These are phyloP conservation scores for Cheilosia impressa DNA, from an alignment of 2,888 invertebrate species.

Conservation along the genomic window DNA sequence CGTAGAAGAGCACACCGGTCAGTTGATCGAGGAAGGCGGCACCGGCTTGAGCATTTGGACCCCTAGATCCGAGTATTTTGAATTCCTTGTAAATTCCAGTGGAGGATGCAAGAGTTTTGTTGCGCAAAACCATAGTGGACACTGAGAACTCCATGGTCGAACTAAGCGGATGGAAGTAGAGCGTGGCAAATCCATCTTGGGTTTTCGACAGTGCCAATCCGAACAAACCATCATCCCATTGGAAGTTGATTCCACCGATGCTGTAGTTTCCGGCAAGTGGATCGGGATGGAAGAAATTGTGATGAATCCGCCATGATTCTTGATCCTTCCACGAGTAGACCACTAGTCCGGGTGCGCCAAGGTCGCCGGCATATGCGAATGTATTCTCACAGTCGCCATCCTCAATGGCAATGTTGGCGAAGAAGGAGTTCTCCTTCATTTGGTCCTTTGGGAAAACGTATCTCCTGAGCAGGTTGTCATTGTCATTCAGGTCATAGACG, in stretches of 20 bases:
- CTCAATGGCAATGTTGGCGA: slow-evolving; percentile 91
- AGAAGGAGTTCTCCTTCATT: slow-evolving; percentile 88
- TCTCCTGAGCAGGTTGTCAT: slow-evolving; percentile 88
- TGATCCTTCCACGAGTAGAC: slow-evolving; percentile 90
- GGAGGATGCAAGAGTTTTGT: slow-evolving; percentile 84
- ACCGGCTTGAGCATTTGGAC: slow-evolving; percentile 89
- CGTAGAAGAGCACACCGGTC: slow-evolving; percentile 90
- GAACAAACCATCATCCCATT: slow-evolving; percentile 91
- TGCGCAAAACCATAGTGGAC: slow-evolving; percentile 87
- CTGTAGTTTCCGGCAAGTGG: slow-evolving; percentile 90
- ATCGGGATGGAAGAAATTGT: slow-evolving; percentile 89
- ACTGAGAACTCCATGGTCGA: slow-evolving; percentile 91
- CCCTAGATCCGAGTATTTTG: slow-evolving; percentile 88
- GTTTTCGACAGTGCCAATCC: slow-evolving; percentile 89
- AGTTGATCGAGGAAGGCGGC: slow-evolving; percentile 89
- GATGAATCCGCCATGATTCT: slow-evolving; percentile 90
- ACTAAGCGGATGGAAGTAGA: slow-evolving; percentile 92
- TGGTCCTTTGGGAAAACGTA: slow-evolving; percentile 87
- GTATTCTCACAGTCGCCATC: slow-evolving; percentile 89
- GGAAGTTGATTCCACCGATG: slow-evolving; percentile 88
- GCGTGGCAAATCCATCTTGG: slow-evolving; percentile 88
- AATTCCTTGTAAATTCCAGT: slow-evolving; percentile 87
- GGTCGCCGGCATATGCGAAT: slow-evolving; percentile 89
- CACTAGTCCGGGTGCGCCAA: slow-evolving; percentile 88
- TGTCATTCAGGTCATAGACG: slow-evolving; percentile 88